phyloP scores from a whole-genome alignment of 2,797 vertebrate genomes.

The Clarias fuscus region DNA sequence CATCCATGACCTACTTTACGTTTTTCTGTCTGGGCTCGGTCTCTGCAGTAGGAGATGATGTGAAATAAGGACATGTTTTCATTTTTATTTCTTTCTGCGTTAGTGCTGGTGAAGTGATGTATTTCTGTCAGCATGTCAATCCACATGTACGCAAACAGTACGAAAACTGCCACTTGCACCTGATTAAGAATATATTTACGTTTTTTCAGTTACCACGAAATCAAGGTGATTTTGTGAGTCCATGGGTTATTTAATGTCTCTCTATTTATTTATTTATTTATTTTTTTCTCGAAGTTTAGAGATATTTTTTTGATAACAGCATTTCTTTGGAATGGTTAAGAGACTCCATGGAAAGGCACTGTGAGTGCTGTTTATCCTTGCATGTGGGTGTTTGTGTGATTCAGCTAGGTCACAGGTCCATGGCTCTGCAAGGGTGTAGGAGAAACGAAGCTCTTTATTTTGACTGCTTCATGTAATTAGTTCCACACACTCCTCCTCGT shows the following conservation, averaged over 20 bases:
- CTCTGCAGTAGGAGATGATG: constrained; percentile 22
- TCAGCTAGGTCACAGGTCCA: constrained; percentile 10
- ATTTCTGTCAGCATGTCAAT: background rate
- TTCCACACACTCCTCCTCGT: background rate
- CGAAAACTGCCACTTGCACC: background rate
- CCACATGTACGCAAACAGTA: background rate
- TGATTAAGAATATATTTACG: background rate
- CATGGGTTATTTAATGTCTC: background rate
- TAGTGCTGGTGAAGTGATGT: constrained; percentile 30
- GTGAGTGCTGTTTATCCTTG: background rate
- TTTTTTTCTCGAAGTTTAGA: background rate
- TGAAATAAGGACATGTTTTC: constrained; percentile 36
- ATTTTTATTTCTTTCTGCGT: background rate
- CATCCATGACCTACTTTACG: constrained; percentile 45
- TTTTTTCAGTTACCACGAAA: background rate
- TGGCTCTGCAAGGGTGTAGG: constrained; percentile 13
- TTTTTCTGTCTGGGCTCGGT: constrained; percentile 16
- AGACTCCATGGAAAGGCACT: background rate
- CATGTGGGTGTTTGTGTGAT: constrained; percentile 15
- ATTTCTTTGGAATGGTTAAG: background rate
- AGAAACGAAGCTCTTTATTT: constrained; percentile 17
- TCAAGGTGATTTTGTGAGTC: background rate
- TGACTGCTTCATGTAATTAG: constrained; percentile 2
- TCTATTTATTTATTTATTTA: no score
- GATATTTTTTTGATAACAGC: background rate